Conservation (phyloP, 2,888 invertebrate genomes). For the Morpho achilles region DNA sequence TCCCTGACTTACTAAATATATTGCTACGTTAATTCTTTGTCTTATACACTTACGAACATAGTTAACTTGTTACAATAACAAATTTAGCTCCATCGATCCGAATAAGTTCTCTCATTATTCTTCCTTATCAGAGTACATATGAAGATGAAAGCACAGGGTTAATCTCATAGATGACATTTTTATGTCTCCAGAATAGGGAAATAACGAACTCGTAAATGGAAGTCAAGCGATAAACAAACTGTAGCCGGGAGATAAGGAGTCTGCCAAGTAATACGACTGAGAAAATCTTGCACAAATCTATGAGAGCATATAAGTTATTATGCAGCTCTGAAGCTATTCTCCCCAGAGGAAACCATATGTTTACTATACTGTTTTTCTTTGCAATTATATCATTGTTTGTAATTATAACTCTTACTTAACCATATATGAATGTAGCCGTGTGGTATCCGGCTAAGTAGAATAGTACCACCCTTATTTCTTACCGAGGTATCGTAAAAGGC, state of each 20-base stretch:
- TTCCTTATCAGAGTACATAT: slow-evolving; percentile 65
- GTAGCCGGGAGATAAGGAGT: slow-evolving; percentile 61
- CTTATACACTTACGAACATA: slow-evolving; percentile 27
- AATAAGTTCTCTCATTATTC: slow-evolving; percentile 69
- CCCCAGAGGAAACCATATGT: neutral
- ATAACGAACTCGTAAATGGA: slow-evolving; percentile 74
- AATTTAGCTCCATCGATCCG: slow-evolving; percentile 61
- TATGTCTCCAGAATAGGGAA: slow-evolving; percentile 73
- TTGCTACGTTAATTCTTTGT: slow-evolving; percentile 29
- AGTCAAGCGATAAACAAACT: slow-evolving; percentile 72
- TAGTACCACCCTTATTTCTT: no score
- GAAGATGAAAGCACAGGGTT: slow-evolving; percentile 63
- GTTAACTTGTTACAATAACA: slow-evolving; percentile 44
- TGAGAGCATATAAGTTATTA: slow-evolving; percentile 21
- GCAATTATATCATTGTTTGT: no score
- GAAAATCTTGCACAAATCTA: slow-evolving; percentile 36
- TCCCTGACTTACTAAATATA: slow-evolving; percentile 9
- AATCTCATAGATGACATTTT: slow-evolving; percentile 71
- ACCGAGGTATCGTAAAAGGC: no score
- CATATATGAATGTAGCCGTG: no score
- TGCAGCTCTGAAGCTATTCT: slow-evolving; percentile 17
- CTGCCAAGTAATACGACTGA: slow-evolving; percentile 48
- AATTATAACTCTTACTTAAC: no score
- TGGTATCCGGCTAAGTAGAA: no score
- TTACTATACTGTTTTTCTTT: no score